These are phyloP conservation scores for Teinopalpus imperialis DNA, from an alignment of 2,888 invertebrate genomes.

Conservation along the genomic window DNA sequence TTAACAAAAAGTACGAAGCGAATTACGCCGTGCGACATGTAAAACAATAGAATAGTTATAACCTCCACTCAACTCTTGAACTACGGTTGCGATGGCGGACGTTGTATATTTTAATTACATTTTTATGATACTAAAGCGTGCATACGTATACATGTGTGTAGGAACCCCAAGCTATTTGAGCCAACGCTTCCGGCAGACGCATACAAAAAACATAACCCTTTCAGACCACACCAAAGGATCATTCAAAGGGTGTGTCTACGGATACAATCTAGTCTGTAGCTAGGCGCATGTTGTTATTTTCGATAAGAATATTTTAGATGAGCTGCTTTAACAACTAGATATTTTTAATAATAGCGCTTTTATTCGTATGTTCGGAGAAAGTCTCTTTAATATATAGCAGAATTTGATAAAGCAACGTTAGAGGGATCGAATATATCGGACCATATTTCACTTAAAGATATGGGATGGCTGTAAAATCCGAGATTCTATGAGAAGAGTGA, in stretches of 20 bases:
- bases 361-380: too few relatives aligned
- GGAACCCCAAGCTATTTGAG: constrained; percentile 55
- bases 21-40: constrained; percentile 27
- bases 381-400: constrained; percentile 1
- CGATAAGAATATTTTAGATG: constrained; percentile 18
- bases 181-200: constrained; percentile 60
- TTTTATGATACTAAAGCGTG: constrained; percentile 72
- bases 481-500: constrained; percentile 52
- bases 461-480: constrained; percentile 62
- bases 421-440: constrained; percentile 54
- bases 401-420: constrained; percentile 39
- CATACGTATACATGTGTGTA: constrained; percentile 68
- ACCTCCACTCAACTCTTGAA: constrained; percentile 46
- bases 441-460: constrained; percentile 61
- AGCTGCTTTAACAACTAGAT: neutral
- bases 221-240: constrained; percentile 51
- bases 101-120: constrained; percentile 77
- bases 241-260: constrained; percentile 39
- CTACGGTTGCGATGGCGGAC: constrained; percentile 48
- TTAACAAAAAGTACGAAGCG: constrained; percentile 19
- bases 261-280: constrained; percentile 33
- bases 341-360: neutral
- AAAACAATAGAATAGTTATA: constrained; percentile 64
- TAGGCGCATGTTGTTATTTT: constrained; percentile 9
- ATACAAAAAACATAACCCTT: constrained; percentile 62